Conservation (phyloP, 1,140 invertebrate genomes). For the Bathynomus jamesi region DNA sequence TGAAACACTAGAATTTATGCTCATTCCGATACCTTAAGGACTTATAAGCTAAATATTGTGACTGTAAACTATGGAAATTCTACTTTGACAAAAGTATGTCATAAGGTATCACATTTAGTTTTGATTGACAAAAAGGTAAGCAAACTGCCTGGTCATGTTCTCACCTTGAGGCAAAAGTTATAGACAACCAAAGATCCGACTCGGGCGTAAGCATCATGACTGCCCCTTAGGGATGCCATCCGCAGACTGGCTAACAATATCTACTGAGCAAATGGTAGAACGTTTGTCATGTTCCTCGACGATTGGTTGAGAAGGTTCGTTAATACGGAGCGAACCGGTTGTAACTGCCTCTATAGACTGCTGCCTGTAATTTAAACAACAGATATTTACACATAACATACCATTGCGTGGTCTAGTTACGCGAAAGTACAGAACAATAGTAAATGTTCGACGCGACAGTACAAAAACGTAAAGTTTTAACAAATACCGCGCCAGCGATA, state of each 20-base stretch:
- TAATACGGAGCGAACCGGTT: slow-evolving; percentile 93
- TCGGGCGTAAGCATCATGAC: not conserved
- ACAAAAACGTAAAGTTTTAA: no score
- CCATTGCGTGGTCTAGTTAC: no score
- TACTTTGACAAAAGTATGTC: no score
- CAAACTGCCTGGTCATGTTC: not conserved
- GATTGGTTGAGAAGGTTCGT: slow-evolving; percentile 37
- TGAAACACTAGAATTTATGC: not conserved
- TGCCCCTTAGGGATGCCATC: not conserved
- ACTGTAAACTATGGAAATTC: no score
- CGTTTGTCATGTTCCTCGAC: not conserved
- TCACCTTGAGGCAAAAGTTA: not conserved
- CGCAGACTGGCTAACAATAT: not conserved
- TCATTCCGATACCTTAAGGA: not conserved
- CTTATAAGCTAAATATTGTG: not conserved
- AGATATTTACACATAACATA: no score
- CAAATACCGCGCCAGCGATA: no score
- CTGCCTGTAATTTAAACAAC: slow-evolving; percentile 58
- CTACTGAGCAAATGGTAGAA: slow-evolving; percentile 1
- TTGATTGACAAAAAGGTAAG: not conserved
- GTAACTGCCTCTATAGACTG: slow-evolving; percentile 88
- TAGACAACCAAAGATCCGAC: not conserved
- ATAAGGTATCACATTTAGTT: no score
- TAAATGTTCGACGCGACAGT: no score
- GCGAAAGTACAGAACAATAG: no score